A percentile compares a stretch with the other conserved stretches of the same genome.
Conservation (phyloP, 92 coral and sea anemone species). For the Paragorgia papillata region DNA sequence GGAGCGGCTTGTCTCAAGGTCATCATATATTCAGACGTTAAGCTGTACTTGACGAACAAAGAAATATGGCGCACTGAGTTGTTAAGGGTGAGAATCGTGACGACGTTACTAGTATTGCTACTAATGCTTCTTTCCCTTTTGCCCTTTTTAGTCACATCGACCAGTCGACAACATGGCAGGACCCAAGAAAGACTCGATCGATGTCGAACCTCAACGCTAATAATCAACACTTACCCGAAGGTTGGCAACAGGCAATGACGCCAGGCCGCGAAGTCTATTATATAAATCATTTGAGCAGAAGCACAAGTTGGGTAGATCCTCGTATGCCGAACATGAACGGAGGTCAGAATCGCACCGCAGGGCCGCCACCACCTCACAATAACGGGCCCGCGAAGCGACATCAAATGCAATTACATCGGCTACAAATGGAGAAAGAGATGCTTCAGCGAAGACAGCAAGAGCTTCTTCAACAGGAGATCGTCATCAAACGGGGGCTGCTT, state of each 20-base stretch:
- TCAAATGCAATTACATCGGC: slow-evolving; percentile 77
- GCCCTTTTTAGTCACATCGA: slow-evolving; percentile 78
- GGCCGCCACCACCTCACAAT: slow-evolving; percentile 55
- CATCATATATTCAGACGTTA: slow-evolving; percentile 16
- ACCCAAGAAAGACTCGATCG: slow-evolving; percentile 96
- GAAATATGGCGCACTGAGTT: slow-evolving; percentile 24
- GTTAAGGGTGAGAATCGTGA: not conserved
- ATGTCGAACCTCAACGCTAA: slow-evolving; percentile 82
- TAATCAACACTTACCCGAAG: slow-evolving; percentile 83
- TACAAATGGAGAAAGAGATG: slow-evolving; percentile 87
- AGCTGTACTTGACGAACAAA: slow-evolving; percentile 33
- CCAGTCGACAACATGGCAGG: slow-evolving; percentile 96
- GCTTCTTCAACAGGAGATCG: slow-evolving; percentile 85
- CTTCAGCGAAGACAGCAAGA: slow-evolving; percentile 85
- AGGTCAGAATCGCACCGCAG: slow-evolving; percentile 57
- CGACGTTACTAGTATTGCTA: not conserved
- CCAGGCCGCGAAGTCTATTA: slow-evolving; percentile 92
- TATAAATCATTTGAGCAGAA: slow-evolving; percentile 85
- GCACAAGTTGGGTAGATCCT: slow-evolving; percentile 97
- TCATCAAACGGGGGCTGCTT: slow-evolving; percentile 85
- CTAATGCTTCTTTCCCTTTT: slow-evolving; percentile 40
- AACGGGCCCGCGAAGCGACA: slow-evolving; percentile 45
- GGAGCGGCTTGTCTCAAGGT: slow-evolving; percentile 1
- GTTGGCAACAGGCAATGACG: slow-evolving; percentile 98
- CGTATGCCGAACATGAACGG: slow-evolving; percentile 68